Percentiles rank a stretch among this genome's conserved stretches.
Conservation (phyloP, 2,888 invertebrate species). For the Actias luna region DNA sequence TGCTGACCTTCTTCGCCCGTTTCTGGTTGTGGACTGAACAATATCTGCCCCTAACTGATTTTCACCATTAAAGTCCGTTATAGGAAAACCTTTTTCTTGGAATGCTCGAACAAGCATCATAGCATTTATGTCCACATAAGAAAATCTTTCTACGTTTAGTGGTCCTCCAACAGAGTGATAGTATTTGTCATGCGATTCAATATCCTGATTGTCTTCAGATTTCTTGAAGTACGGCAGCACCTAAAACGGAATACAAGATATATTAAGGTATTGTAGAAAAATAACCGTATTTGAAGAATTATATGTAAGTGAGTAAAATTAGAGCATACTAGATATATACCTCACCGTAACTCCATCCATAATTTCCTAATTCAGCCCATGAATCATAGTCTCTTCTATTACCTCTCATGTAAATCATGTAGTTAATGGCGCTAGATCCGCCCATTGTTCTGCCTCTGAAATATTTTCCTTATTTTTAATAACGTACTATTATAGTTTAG, state of each 20-base stretch:
- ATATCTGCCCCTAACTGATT: constrained; percentile 83
- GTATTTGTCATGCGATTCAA: constrained; percentile 72
- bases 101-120: constrained; percentile 82
- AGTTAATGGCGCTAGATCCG: constrained; percentile 85
- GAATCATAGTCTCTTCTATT: constrained; percentile 83
- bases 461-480: constrained; percentile 20
- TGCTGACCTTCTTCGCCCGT: constrained; percentile 83
- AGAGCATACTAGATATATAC: constrained; percentile 37
- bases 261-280: neutral
- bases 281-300: too few species aligned
- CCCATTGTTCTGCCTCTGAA: constrained; percentile 84
- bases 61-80: constrained; percentile 82
- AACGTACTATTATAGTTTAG: neutral
- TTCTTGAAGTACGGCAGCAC: constrained; percentile 87
- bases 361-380: constrained; percentile 84
- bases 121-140: constrained; percentile 83
- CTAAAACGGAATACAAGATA: too few species aligned
- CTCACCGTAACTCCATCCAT: constrained; percentile 84
- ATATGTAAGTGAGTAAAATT: neutral
- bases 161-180: constrained; percentile 84
- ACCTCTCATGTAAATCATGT: constrained; percentile 84
- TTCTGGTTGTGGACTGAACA: constrained; percentile 82
- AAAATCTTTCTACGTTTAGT: constrained; percentile 83
- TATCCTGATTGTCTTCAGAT: constrained; percentile 83
- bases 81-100: constrained; percentile 82